Percentiles rank a stretch among this genome's conserved stretches.
Conservation (phyloP, 1,140 invertebrate species). For the Cardiocondyla obscurior region DNA sequence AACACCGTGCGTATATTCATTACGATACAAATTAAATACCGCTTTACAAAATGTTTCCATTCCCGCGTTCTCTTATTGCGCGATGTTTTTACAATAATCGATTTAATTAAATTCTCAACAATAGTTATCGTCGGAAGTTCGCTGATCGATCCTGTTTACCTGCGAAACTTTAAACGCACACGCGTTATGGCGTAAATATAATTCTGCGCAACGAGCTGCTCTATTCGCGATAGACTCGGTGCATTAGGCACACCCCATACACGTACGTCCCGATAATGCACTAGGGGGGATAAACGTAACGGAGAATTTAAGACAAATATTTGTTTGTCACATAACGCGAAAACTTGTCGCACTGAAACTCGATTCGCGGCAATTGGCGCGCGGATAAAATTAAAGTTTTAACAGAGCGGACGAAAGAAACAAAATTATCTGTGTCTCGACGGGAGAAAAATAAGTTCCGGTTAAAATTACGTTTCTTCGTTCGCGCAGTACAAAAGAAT, state of each 20-base stretch:
- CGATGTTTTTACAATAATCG: slow-evolving; percentile 43
- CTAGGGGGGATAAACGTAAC: slow-evolving; percentile 44
- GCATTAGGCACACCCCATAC: slow-evolving; percentile 52
- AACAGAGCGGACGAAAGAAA: background rate
- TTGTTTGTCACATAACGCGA: slow-evolving; percentile 27
- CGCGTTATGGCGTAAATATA: slow-evolving; percentile 56
- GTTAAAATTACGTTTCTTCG: background rate
- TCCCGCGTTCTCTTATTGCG: slow-evolving; percentile 10
- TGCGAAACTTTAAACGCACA: slow-evolving; percentile 51
- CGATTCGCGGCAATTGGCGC: background rate
- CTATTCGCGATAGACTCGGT: slow-evolving; percentile 50
- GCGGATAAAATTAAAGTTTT: slow-evolving; percentile 25
- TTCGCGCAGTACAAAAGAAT: too few species aligned
- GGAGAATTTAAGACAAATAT: slow-evolving; percentile 54
- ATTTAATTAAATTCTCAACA: slow-evolving; percentile 57
- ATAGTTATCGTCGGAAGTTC: slow-evolving; percentile 55
- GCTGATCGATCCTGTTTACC: slow-evolving; percentile 53
- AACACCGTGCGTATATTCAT: background rate
- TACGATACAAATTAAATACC: slow-evolving; percentile 36
- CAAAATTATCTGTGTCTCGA: background rate
- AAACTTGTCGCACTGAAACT: slow-evolving; percentile 30
- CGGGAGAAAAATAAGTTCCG: background rate
- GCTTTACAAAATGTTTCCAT: background rate
- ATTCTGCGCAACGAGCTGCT: slow-evolving; percentile 54
- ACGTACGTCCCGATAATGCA: slow-evolving; percentile 41